A percentile compares a stretch with the other conserved stretches of the same genome.
Conservation (phyloP, 2,797 vertebrate genomes). For the Alca torda region DNA sequence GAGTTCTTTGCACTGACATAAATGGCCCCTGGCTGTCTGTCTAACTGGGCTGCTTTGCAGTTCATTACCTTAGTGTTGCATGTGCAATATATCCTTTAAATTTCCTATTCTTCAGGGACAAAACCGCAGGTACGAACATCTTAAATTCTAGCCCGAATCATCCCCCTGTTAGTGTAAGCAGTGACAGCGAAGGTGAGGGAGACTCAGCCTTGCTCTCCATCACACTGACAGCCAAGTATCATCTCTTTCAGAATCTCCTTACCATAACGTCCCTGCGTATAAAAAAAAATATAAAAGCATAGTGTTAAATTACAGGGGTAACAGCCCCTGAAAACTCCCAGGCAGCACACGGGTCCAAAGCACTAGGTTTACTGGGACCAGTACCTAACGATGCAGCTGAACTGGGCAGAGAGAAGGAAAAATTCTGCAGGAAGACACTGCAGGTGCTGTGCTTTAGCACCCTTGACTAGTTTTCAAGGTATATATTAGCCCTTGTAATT, state of each 20-base stretch:
- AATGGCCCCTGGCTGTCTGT: not conserved
- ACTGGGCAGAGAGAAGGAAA: not conserved
- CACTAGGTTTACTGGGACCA: not conserved
- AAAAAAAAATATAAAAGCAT: not conserved
- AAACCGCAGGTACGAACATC: not conserved
- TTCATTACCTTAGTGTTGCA: not conserved
- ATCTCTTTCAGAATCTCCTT: not conserved
- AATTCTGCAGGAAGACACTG: not conserved
- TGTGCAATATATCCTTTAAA: not conserved
- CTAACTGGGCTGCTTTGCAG: not conserved
- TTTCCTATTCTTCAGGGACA: not conserved
- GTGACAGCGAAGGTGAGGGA: not conserved
- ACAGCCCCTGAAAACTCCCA: not conserved
- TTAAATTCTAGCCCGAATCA: not conserved
- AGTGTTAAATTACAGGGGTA: not conserved
- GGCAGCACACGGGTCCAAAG: not conserved
- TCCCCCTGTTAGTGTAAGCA: not conserved
- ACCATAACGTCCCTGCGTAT: rapidly evolving
- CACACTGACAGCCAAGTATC: not conserved
- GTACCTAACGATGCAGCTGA: not conserved
- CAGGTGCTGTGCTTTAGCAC: not conserved
- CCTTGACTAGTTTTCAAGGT: not conserved
- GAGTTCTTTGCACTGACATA: not conserved
- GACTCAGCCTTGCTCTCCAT: not conserved
- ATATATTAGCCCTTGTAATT: not conserved